These are phyloP conservation scores for Lepus oiostolus DNA, from an alignment of 2,797 vertebrate species.

Conservation along the genomic window DNA sequence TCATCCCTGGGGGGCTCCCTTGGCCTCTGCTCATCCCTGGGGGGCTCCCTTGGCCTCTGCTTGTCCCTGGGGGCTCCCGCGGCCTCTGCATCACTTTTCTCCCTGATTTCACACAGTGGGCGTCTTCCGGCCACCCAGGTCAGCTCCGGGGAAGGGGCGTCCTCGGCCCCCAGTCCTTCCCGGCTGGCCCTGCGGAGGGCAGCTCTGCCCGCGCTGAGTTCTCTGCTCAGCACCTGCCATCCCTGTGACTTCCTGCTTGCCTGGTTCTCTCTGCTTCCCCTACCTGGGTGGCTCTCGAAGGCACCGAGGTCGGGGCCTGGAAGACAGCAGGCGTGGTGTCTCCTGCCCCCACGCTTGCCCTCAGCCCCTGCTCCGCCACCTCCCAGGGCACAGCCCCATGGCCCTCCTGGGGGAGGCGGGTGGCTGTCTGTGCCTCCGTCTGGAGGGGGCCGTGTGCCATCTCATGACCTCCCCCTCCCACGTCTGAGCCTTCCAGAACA, in stretches of 20 bases:
- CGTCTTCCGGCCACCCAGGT: not conserved
- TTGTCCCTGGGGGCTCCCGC: not conserved
- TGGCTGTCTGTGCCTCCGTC: not conserved
- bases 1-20: too few species aligned
- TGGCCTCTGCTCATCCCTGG: too few species aligned
- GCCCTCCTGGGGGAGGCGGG: not conserved
- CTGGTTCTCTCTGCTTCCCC: too few species aligned
- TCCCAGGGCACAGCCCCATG: not conserved
- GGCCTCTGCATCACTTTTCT: not conserved
- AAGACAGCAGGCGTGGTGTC: not conserved
- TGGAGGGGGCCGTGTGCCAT: too few species aligned
- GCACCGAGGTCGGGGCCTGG: not conserved
- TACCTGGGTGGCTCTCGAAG: too few species aligned
- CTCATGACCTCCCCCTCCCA: not conserved
- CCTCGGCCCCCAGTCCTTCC: too few species aligned
- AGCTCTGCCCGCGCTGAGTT: not conserved
- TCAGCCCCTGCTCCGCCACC: too few species aligned
- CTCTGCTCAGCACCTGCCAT: too few species aligned
- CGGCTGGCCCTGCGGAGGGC: too few species aligned
- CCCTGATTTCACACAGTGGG: not conserved
- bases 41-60: too few species aligned
- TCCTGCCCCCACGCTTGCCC: accelerated
- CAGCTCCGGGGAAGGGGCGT: not conserved
- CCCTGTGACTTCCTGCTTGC: accelerated
- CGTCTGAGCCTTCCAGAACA: not conserved